phyloP scores from a whole-genome alignment of 92 coral and sea anemone genomes.

The Siderastrea radians region DNA sequence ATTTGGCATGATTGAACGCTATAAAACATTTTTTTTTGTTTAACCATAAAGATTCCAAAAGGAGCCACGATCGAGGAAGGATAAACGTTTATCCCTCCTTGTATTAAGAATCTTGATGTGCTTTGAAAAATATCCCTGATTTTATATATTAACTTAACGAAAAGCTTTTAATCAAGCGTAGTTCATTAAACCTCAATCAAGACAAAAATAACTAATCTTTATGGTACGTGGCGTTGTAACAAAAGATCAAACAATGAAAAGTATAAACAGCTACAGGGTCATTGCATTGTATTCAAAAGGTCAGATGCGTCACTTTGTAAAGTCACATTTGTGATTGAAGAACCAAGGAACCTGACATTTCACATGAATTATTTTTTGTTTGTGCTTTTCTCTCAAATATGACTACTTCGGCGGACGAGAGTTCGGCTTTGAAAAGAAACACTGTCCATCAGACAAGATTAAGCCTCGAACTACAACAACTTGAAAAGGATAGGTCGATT shows the following conservation, averaged over 20 bases:
- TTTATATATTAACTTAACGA: slow-evolving; percentile 2
- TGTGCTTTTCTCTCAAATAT: background rate
- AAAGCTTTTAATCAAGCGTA: slow-evolving; percentile 25
- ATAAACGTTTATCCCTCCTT: background rate
- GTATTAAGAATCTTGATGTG: background rate
- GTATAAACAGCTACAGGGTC: slow-evolving; percentile 18
- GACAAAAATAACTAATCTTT: background rate
- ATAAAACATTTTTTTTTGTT: no score
- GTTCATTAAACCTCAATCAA: slow-evolving; percentile 4
- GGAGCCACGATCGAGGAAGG: background rate
- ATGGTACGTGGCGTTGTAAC: background rate
- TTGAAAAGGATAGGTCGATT: slow-evolving; percentile 75
- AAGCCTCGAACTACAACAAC: slow-evolving; percentile 79
- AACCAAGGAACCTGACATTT: background rate
- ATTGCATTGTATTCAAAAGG: slow-evolving; percentile 22
- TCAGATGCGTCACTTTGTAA: slow-evolving; percentile 7
- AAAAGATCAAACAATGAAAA: slow-evolving; percentile 24
- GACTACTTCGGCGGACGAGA: slow-evolving; percentile 87
- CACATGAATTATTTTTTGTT: background rate
- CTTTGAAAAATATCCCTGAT: background rate
- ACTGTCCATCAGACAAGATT: slow-evolving; percentile 86
- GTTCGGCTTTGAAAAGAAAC: slow-evolving; percentile 82
- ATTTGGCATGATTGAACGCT: background rate
- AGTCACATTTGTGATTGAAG: background rate
- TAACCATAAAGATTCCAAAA: no score